Base-by-base conservation (phyloP, 2,113 vertebrate genomes). In the Pogona vitticeps region DNA sequence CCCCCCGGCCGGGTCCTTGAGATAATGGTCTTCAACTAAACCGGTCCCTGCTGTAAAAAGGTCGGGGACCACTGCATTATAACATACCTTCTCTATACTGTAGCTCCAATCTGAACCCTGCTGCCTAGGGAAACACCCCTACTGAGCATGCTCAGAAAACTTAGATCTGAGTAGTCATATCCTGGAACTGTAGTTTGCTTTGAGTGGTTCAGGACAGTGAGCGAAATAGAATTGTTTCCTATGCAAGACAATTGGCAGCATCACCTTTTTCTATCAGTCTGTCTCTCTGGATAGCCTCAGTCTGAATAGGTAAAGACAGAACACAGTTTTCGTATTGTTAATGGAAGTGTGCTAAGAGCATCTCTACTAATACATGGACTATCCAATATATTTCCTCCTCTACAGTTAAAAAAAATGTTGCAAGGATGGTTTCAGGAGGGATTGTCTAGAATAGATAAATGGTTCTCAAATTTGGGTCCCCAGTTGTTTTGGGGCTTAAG, bases 211-310 rank as follows among this genome's bases (percentile, higher is more conserved):
- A 31, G 71, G 73, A 21, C 13, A 40, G 36, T 28, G 26, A 6
- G 12, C 40, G 10, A n/a, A 63, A n/a, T 36, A 52, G 18, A 86
- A 36, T 81, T 67, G 40, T 90, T 93, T 86, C 78, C 87, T 82
- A 91, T 75, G 88, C 90, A 83, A 84, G 86, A 92, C 88, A 94
- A 92, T 83, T 86, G 86, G 63, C 90, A 90, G 82, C 71, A 91
- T 87, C 91, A 90, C 82, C 91, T 92, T 95, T 92, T 90, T 93
- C 88, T 89, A 94, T 52, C 46, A 92, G 90, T 92, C 85, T 92
- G 88, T 82, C 88, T 94, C 80, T 80, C 88, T 86, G 84, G 77
- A 38, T 94, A 95, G 92, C 88, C 91, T 91, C 94, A 90, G 82
- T 92, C 90, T 88, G 88, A 94, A 89, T 90, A 75, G 89, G 56